Base-by-base conservation (phyloP, 2,113 vertebrate genomes). In the Cygnus buccinator region DNA sequence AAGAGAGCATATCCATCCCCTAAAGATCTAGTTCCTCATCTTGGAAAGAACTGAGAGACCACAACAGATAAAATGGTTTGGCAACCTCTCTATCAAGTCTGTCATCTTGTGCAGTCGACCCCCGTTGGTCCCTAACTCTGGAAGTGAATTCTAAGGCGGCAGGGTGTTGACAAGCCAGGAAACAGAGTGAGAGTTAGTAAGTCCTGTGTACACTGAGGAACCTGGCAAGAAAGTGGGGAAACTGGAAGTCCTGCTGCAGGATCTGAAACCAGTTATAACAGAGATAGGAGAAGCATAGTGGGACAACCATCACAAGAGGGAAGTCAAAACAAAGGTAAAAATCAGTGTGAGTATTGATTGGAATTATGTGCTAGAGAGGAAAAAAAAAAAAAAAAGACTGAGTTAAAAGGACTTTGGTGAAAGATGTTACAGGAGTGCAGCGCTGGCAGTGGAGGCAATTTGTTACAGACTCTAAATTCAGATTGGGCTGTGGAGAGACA, bases 11-110 rank as follows among this genome's bases (percentile, higher is more conserved):
- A 11, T 66, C 48, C 10, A 2, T 85, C 21, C 57, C 59, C 22
- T 6, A 17, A 31, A 28, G 48, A 76, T 67, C 48, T 73, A 77
- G 76, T 94, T 94, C 86, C 71, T 97, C 80, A 84, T 89, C 63
- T 84, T 81, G 59, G 84, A 76, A 79, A 84, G 61, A 88, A 73
- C 68, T 82, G n/a, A 75, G 50, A 3, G 29, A 5, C 62, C 63
- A 78, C 52, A 84, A 61, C 41, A 65, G 21, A 46, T 50, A 48
- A 70, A 77, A 52, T 6, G 6, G 8, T 26, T 90, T 78, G 88
- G 22, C 41, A 50, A 37, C 19, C 16, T 78, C 65, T 87, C 35
- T 15, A 25, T 73, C 55, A 8, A 71, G 18, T 44, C 33, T 4
- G 1, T 72, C 33, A 17, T 80, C 25, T 46, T 78, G 12, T 73